Base-by-base conservation (phyloP, 2,797 vertebrate species). In the Sternarchorhynchus goeldii region DNA sequence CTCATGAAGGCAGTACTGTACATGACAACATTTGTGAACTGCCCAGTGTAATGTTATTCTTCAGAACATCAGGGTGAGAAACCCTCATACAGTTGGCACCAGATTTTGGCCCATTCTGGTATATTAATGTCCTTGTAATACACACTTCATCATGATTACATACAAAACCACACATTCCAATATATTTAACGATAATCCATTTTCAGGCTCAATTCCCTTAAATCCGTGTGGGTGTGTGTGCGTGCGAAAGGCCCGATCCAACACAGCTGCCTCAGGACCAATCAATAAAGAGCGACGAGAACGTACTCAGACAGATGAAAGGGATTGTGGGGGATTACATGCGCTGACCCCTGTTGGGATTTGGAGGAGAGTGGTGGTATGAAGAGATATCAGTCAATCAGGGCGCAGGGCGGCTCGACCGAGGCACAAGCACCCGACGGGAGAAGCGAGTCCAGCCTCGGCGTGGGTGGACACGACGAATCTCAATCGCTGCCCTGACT, bases 251-350 rank as follows among this genome's bases (percentile, higher is more conserved):
- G 6, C 20, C 32, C 31, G 29, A 57, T 5, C 8, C 17, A 10
- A 5, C n/a, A 50, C 16, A 18, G 14, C 41, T 34, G 50, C 20
- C 6, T 7, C 21, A 1, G 2, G 53, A 21, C 0, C 29, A 50
- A 68, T 74, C 63, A 62, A 79, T 68, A 62, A 60, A 68, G 56
- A 53, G 25, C 7, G 50, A 78, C 18, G 20, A 21, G 25, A 18
- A 29, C 32, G 31, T 50, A 57, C 53, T 56, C 67, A 53, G 60
- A 53, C 21, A 73, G 62, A 56, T 66, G 14, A 56, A 60, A 55
- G n/a, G 29, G 63, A 74, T 55, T 60, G 36, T 67, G 25, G 36
- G 50, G 62, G 60, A 78, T 65, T 78, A 57, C 68, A 73, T 53
- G 63, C 25, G 50, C 25, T 73, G 53, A 73, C 18, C 29, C 62